Percentiles rank a stretch among this genome's conserved stretches.
Conservation (phyloP, 2,797 vertebrate genomes). For the Trematomus bernacchii region DNA sequence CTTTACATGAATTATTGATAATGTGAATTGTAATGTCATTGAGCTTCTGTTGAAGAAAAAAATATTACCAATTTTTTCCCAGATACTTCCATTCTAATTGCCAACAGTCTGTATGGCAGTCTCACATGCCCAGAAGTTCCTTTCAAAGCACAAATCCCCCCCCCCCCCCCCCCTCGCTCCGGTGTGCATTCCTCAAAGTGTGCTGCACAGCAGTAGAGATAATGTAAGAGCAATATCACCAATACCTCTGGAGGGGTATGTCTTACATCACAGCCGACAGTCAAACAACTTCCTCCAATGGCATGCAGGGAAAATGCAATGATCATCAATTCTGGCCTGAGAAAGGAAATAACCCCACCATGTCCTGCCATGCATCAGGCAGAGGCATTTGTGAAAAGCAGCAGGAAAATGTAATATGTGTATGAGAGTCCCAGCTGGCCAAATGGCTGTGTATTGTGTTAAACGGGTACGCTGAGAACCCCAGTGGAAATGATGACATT, state of each 20-base stretch:
- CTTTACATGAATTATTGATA: constrained; percentile 49
- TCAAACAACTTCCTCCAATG: constrained; percentile 34
- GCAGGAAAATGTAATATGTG: constrained; percentile 47
- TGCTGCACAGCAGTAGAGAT: constrained; percentile 11
- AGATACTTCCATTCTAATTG: constrained; percentile 4
- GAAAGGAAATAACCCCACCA: constrained; percentile 36
- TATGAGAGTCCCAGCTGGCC: constrained; percentile 53
- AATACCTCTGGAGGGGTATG: constrained; percentile 22
- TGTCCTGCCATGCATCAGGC: constrained; percentile 32
- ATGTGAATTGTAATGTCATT: constrained; percentile 26
- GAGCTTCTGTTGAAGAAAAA: neutral
- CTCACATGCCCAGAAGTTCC: neutral
- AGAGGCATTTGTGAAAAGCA: constrained; percentile 53
- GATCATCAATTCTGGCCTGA: constrained; percentile 39
- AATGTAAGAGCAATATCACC: constrained; percentile 38
- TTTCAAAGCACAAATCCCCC: constrained; percentile 3
- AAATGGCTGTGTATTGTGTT: constrained; percentile 60
- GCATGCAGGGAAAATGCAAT: constrained; percentile 54
- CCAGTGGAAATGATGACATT: constrained; percentile 62
- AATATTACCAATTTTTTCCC: neutral
- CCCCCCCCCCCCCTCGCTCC: neutral
- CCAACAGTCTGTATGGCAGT: neutral
- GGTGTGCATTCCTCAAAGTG: neutral
- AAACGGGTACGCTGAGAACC: constrained; percentile 48
- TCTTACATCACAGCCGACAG: constrained; percentile 29